Conservation (phyloP, 2,797 vertebrate species). For the Rhynchonycteris naso region DNA sequence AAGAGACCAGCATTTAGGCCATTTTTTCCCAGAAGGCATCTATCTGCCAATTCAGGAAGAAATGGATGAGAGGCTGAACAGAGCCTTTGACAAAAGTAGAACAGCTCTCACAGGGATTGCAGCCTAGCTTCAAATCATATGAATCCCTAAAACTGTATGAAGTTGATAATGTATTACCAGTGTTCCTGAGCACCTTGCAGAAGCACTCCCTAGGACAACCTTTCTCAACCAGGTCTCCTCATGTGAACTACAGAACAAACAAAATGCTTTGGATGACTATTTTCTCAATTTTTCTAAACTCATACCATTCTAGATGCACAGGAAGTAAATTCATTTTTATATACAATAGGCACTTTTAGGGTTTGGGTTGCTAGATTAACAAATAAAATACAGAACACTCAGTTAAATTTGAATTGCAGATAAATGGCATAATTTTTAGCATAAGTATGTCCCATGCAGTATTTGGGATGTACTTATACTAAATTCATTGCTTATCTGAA, state of each 20-base stretch:
- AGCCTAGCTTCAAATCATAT: conserved; percentile 31
- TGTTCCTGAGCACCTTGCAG: neutral
- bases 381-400: conserved; percentile 29
- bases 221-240: conserved; percentile 22
- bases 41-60: conserved; percentile 59
- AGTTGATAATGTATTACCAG: neutral
- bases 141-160: conserved; percentile 49
- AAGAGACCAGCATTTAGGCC: conserved; percentile 59
- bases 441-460: neutral
- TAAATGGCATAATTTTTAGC: conserved; percentile 18
- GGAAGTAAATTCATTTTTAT: neutral
- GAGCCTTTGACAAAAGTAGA: conserved; percentile 63
- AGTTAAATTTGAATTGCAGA: conserved; percentile 48
- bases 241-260: conserved; percentile 30
- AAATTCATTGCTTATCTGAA: conserved; percentile 52
- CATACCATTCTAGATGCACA: neutral
- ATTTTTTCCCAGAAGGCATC: conserved; percentile 61
- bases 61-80: neutral
- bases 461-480: conserved; percentile 10
- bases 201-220: neutral
- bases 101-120: conserved; percentile 60
- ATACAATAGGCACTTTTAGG: neutral
- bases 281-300: neutral
- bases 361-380: conserved; percentile 1
- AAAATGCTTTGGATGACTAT: neutral